phyloP scores from a whole-genome alignment of 2,113 vertebrate species.

The Pleuronectes platessa region DNA sequence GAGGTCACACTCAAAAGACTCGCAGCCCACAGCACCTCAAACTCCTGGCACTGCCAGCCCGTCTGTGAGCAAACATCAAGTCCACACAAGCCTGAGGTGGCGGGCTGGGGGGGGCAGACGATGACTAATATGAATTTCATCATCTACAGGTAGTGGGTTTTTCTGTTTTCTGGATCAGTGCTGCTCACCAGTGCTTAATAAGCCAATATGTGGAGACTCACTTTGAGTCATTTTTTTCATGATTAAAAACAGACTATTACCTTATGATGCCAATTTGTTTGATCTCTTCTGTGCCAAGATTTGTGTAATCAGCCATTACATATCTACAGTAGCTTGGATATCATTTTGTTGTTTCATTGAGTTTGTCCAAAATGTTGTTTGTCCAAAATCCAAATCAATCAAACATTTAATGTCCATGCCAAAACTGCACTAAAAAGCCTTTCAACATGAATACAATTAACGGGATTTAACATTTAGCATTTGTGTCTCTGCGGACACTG shows the following conservation, averaged over 20 bases:
- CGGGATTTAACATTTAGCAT: not conserved
- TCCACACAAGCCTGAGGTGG: constrained; percentile 44
- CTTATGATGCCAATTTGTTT: not conserved
- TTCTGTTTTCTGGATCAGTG: constrained; percentile 2
- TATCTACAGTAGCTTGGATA: not conserved
- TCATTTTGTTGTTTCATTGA: not conserved
- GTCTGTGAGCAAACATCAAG: constrained; percentile 65
- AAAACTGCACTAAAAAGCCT: not conserved
- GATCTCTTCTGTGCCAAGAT: not conserved
- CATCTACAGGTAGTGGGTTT: constrained; percentile 21
- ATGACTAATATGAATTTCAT: constrained; percentile 59
- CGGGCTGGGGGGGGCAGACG: constrained; percentile 2
- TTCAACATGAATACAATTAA: not conserved
- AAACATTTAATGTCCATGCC: not conserved
- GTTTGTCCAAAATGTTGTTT: not conserved
- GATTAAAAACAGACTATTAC: too few relatives aligned
- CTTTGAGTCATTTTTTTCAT: not conserved
- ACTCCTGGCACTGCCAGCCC: constrained; percentile 59
- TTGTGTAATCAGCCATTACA: not conserved
- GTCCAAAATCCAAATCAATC: not conserved
- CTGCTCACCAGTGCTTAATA: not conserved
- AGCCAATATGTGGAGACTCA: not conserved
- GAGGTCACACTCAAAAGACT: constrained; percentile 77
- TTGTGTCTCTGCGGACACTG: not conserved
- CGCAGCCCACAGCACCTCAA: constrained; percentile 56